A percentile compares a stretch with the other conserved stretches of the same genome.
Conservation (phyloP, 2,888 invertebrate genomes). For the Eupithecia abbreviata region DNA sequence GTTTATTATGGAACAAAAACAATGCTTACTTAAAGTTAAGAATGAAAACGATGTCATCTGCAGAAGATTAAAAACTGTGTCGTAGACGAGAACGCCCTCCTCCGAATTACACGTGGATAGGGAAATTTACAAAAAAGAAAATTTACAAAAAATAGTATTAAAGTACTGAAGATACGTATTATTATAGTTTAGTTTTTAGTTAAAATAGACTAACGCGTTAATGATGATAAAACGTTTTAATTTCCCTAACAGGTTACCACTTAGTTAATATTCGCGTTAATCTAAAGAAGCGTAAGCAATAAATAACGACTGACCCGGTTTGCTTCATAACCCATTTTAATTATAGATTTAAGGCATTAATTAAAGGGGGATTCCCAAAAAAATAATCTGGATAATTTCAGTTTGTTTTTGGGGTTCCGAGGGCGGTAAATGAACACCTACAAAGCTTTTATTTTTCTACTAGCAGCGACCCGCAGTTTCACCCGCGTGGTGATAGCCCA, state of each 20-base stretch:
- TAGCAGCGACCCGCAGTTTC: no score
- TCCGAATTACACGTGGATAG: no score
- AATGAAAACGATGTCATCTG: no score
- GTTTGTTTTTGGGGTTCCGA: neutral
- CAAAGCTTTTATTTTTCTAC: neutral
- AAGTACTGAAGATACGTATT: no score
- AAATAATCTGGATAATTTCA: constrained; percentile 23
- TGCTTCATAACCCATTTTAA: constrained; percentile 32
- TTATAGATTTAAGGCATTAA: constrained; percentile 36
- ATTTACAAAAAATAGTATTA: no score
- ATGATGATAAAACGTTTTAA: constrained; percentile 32
- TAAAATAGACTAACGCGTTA: constrained; percentile 12
- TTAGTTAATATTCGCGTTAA: constrained; percentile 31
- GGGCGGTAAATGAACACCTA: neutral
- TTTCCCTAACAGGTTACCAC: constrained; percentile 30
- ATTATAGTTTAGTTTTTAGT: no score
- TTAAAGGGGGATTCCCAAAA: constrained; percentile 23
- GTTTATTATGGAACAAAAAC: no score
- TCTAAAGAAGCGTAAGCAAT: constrained; percentile 31
- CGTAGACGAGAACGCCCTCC: no score
- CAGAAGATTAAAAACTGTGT: no score
- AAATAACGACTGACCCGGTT: constrained; percentile 29
- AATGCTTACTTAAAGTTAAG: no score
- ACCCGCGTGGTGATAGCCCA: no score
- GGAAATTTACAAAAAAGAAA: no score